phyloP scores from a whole-genome alignment of 2,888 invertebrate species.

The Arctia plantaginis region DNA sequence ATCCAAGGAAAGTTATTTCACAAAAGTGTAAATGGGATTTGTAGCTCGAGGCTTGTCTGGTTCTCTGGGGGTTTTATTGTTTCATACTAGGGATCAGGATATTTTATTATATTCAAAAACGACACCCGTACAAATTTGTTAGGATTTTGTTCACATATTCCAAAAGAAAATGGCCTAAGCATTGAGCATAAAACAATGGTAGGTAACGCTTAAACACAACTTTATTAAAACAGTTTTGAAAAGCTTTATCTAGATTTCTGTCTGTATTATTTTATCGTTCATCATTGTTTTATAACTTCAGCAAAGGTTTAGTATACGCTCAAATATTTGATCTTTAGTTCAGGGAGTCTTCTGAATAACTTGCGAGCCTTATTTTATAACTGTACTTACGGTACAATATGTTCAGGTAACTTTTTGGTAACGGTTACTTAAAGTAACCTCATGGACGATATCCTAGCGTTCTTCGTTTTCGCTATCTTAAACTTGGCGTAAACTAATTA shows the following conservation, averaged over 20 bases:
- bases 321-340: neutral
- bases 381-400: neutral
- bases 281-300: neutral
- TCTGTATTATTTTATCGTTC: neutral
- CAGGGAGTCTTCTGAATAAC: neutral
- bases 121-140: slow-evolving; percentile 3
- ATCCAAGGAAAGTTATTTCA: slow-evolving; percentile 43
- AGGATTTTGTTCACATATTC: neutral
- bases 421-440: neutral
- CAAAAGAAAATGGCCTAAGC: neutral
- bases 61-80: slow-evolving; percentile 29
- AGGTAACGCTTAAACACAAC: neutral
- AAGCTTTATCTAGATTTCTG: neutral
- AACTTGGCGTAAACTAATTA: too few species aligned
- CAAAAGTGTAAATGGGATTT: slow-evolving; percentile 49
- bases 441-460: neutral
- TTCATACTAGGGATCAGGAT: slow-evolving; percentile 18
- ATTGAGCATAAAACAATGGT: neutral
- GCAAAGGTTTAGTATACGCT: neutral
- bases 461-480: too few species aligned
- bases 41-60: slow-evolving; percentile 35
- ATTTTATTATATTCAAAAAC: slow-evolving; percentile 19
- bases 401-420: neutral
- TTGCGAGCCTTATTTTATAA: neutral
- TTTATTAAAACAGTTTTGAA: neutral